phyloP scores from a whole-genome alignment of 2,888 invertebrate species.

The Sinhomidia bicolor region DNA sequence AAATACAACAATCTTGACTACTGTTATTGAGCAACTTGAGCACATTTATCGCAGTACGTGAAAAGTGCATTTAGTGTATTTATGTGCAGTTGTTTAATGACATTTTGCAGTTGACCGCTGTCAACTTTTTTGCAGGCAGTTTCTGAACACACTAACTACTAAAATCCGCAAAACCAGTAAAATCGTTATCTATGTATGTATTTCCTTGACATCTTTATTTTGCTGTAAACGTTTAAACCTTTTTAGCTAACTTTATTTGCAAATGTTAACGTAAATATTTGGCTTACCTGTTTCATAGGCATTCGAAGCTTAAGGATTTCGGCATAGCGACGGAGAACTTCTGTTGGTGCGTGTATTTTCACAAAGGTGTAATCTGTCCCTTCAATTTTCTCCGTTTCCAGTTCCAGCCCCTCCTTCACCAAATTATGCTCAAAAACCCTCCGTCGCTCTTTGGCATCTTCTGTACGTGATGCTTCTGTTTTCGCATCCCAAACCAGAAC shows the following conservation, averaged over 20 bases:
- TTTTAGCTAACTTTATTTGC: too few species aligned
- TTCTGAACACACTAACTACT: not conserved
- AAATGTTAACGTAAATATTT: too few species aligned
- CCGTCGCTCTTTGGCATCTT: conserved; percentile 83
- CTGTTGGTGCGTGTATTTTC: conserved; percentile 93
- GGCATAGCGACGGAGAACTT: conserved; percentile 92
- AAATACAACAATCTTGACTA: conserved; percentile 22
- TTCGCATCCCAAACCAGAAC: conserved; percentile 87
- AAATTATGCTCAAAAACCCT: conserved; percentile 88
- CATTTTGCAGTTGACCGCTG: not conserved
- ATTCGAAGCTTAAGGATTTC: conserved; percentile 95
- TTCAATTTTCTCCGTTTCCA: conserved; percentile 88
- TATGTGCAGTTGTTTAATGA: too few species aligned
- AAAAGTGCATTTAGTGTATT: not conserved
- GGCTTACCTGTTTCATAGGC: conserved; percentile 96
- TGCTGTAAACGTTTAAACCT: too few species aligned
- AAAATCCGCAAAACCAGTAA: not conserved
- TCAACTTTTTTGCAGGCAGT: not conserved
- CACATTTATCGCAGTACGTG: not conserved
- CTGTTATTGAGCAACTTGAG: conserved; percentile 19
- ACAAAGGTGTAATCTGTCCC: conserved; percentile 89
- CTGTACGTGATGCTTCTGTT: conserved; percentile 82
- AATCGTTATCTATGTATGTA: too few species aligned
- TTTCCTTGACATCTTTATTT: too few species aligned
- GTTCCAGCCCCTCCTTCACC: conserved; percentile 87